Evolutionary conservation across 2,797 vertebrate species (phyloP).

Genomic region (Poeciliopsis turneri): DNA sequence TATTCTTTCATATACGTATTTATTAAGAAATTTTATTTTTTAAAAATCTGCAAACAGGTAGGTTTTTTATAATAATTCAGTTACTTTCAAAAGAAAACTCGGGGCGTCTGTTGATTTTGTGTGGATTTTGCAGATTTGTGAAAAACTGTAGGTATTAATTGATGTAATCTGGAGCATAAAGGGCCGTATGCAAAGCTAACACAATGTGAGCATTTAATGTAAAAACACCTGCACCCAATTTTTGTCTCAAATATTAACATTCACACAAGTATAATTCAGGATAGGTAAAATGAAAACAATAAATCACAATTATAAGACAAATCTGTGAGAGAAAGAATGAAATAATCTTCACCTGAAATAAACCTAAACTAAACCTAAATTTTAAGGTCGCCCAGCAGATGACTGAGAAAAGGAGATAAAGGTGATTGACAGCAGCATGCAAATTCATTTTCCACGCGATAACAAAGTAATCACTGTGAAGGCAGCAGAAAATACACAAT

Average conservation of each 20-base stretch:
- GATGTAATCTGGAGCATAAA: no score
- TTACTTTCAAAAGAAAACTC: no score
- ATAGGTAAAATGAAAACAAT: not conserved
- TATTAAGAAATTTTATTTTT: no score
- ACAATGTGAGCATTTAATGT: not conserved
- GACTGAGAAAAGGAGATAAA: constrained; percentile 3
- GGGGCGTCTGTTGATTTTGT: no score
- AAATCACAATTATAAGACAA: not conserved
- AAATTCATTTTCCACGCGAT: not conserved
- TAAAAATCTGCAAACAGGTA: no score
- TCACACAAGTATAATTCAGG: not conserved
- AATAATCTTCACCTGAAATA: not conserved
- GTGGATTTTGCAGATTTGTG: no score
- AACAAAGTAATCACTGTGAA: not conserved
- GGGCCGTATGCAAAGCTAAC: no score
- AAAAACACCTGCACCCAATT: not conserved
- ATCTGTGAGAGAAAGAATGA: not conserved
- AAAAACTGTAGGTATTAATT: no score
- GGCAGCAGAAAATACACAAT: not conserved
- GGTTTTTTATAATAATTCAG: no score
- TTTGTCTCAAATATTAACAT: not conserved
- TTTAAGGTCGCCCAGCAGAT: not conserved
- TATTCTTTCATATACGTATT: no score
- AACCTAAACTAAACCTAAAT: not conserved
- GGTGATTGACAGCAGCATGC: constrained; percentile 4